These are phyloP conservation scores for Trichonephila clavipes DNA, from an alignment of 1,140 invertebrate genomes.

Conservation along the genomic window DNA sequence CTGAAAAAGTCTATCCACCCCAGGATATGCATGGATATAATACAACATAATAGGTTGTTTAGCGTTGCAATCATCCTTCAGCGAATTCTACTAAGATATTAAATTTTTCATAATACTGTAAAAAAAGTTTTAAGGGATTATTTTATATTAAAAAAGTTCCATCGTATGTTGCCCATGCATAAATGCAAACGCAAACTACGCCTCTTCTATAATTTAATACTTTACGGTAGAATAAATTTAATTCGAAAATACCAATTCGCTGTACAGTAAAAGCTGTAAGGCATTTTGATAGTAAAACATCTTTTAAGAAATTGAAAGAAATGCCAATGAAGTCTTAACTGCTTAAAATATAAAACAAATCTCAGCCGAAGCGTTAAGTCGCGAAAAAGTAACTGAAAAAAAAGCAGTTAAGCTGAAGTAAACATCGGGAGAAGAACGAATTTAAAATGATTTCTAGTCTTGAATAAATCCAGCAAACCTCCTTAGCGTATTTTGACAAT, in stretches of 20 bases:
- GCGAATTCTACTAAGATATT: too few relatives aligned
- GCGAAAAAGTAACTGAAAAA: background rate
- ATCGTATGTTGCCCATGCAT: too few relatives aligned
- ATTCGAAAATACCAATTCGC: background rate
- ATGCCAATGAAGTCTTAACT: background rate
- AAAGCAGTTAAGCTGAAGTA: background rate
- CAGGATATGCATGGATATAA: too few relatives aligned
- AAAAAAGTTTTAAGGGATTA: too few relatives aligned
- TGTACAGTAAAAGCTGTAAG: background rate
- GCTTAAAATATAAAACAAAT: background rate
- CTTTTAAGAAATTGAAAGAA: background rate
- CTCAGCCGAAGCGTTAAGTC: background rate
- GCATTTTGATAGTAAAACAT: background rate
- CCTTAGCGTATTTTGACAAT: slow-evolving; percentile 43
- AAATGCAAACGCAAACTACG: too few relatives aligned
- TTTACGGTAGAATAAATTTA: background rate
- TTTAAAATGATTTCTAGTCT: slow-evolving; percentile 33
- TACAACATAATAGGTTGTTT: too few relatives aligned
- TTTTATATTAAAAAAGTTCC: too few relatives aligned
- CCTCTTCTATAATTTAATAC: too few relatives aligned
- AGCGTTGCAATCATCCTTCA: too few relatives aligned
- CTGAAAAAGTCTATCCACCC: too few relatives aligned
- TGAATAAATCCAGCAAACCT: slow-evolving; percentile 38
- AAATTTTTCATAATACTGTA: too few relatives aligned
- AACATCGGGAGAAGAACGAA: background rate